These are phyloP conservation scores for Allacma fusca DNA, from an alignment of 2,888 invertebrate genomes.

Conservation along the genomic window DNA sequence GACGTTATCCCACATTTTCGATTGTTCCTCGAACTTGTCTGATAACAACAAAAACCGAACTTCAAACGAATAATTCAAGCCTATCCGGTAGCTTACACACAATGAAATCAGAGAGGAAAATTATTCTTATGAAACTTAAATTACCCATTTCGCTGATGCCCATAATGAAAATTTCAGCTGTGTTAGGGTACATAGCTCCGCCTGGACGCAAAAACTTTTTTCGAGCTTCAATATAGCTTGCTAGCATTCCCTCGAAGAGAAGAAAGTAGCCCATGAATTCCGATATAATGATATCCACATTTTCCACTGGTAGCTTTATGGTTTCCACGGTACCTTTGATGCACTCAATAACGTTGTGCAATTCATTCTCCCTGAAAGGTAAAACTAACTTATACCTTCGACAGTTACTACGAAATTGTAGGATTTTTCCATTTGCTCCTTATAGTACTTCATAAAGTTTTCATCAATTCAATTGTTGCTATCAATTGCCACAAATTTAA, in stretches of 20 bases:
- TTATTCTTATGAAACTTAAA: slow-evolving; percentile 43
- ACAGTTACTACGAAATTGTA: no score
- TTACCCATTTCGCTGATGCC: slow-evolving; percentile 78
- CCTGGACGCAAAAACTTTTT: slow-evolving; percentile 79
- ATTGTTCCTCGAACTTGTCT: slow-evolving; percentile 74
- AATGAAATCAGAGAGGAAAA: no score
- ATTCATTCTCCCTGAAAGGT: slow-evolving; percentile 74
- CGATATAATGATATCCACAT: slow-evolving; percentile 91
- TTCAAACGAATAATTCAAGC: no score
- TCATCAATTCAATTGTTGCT: no score
- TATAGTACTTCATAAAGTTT: no score
- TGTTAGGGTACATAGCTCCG: slow-evolving; percentile 83
- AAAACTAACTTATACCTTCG: not conserved
- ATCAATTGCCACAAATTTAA: no score
- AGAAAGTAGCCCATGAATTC: slow-evolving; percentile 99
- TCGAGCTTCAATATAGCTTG: slow-evolving; percentile 88
- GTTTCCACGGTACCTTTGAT: slow-evolving; percentile 89
- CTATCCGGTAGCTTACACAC: no score
- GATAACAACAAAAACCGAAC: no score
- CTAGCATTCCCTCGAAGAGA: slow-evolving; percentile 95
- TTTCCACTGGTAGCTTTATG: slow-evolving; percentile 75
- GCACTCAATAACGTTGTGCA: slow-evolving; percentile 76
- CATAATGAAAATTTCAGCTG: slow-evolving; percentile 81
- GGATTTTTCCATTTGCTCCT: no score
- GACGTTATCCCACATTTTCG: slow-evolving; percentile 85